These are phyloP conservation scores for Myocastor coypus DNA, from an alignment of 2,113 vertebrate genomes.

Conservation along the genomic window DNA sequence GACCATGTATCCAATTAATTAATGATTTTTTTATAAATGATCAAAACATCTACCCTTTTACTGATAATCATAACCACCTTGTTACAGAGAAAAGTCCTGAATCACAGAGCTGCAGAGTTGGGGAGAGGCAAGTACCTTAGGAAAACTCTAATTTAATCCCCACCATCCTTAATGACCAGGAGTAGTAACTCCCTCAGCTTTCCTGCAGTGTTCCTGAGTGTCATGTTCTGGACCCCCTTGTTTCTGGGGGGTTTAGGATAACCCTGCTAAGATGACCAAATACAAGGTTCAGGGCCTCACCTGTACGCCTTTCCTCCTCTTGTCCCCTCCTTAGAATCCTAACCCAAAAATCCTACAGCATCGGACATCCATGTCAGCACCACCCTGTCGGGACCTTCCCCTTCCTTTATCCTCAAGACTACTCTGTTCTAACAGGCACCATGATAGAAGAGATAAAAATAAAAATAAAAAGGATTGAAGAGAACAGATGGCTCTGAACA, in stretches of 20 bases:
- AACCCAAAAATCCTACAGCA: not conserved
- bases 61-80: not conserved
- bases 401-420: not conserved
- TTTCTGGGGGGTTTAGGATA: not conserved
- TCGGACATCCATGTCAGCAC: not conserved
- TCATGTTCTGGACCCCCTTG: not conserved
- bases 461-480: not conserved
- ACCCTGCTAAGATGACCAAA: not conserved
- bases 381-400: not conserved
- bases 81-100: not conserved
- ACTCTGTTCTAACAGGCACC: not conserved
- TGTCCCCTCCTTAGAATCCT: not conserved
- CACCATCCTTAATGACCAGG: not conserved
- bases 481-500: not conserved
- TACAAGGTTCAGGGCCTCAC: not conserved
- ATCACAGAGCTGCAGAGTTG: not conserved
- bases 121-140: not conserved
- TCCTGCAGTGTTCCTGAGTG: not conserved
- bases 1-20: no score
- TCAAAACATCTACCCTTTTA: not conserved
- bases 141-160: not conserved
- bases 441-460: not conserved
- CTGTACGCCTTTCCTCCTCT: not conserved
- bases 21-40: no score
- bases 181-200: not conserved